phyloP scores from a whole-genome alignment of 35 echinoderm and acorn worm genomes.

The Strongylocentrotus purpuratus region DNA sequence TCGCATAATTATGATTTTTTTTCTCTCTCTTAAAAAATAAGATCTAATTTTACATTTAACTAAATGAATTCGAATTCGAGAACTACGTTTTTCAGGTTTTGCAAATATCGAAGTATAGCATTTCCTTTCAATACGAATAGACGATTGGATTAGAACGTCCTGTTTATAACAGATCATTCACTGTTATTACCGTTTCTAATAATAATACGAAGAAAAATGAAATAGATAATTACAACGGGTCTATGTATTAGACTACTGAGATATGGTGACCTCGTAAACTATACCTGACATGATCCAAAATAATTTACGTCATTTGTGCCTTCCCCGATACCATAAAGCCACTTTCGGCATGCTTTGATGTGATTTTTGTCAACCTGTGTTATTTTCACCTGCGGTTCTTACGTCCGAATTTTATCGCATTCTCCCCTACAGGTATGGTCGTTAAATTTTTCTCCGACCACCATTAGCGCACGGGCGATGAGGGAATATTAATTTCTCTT shows the following conservation, averaged over 20 bases:
- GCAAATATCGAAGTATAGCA: no score
- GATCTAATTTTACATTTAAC: no score
- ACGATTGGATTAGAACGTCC: no score
- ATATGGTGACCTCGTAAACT: background rate
- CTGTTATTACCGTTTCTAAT: background rate
- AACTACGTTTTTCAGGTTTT: no score
- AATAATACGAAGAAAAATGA: background rate
- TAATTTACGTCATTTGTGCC: conserved; percentile 1
- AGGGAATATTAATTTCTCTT: background rate
- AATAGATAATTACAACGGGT: background rate
- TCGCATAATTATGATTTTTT: no score
- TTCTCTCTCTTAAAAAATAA: no score
- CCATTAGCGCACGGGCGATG: background rate
- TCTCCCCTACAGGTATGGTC: background rate
- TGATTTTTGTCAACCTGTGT: background rate
- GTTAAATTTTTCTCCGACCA: background rate
- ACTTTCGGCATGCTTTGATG: background rate
- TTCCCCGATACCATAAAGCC: background rate
- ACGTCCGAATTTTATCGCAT: background rate
- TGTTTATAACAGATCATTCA: no score
- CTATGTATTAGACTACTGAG: background rate
- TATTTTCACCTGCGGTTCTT: background rate
- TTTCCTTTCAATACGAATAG: no score
- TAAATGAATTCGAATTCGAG: no score
- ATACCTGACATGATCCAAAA: background rate